These are phyloP conservation scores for Papilio elwesi DNA, from an alignment of 2,888 invertebrate species.

Conservation along the genomic window DNA sequence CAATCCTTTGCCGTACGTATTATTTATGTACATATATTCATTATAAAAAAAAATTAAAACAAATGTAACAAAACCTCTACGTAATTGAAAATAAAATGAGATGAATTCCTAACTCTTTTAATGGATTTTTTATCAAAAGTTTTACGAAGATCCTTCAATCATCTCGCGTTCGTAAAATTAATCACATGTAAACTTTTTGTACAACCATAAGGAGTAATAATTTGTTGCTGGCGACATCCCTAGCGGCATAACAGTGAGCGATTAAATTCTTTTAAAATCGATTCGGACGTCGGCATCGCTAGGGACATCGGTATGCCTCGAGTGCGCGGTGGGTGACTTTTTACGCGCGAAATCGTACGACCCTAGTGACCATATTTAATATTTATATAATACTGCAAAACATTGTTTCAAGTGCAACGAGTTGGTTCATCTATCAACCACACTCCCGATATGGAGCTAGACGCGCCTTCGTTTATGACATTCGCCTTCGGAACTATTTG, in stretches of 20 bases:
- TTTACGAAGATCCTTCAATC: neutral
- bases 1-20: no score
- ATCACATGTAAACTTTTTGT: constrained; percentile 38
- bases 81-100: neutral
- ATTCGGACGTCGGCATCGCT: constrained; percentile 20
- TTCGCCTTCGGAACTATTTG: constrained; percentile 28
- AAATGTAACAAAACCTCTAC: neutral
- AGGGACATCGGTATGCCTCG: constrained; percentile 34
- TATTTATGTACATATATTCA: no score
- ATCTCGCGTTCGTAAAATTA: constrained; percentile 19
- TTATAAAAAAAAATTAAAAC: no score
- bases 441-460: constrained; percentile 30
- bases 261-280: constrained; percentile 21
- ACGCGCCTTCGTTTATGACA: constrained; percentile 36
- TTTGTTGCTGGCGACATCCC: constrained; percentile 31
- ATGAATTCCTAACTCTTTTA: neutral
- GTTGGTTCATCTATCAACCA: constrained; percentile 38
- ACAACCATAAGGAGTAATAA: constrained; percentile 13
- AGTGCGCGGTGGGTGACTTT: constrained; percentile 28
- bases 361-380: constrained; percentile 35
- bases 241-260: constrained; percentile 23
- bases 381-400: constrained; percentile 38
- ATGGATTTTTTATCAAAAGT: constrained; percentile 31
- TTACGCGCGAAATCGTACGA: constrained; percentile 29
- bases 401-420: constrained; percentile 21